Base-by-base conservation (phyloP, 2,888 invertebrate species). In the Sarcophaga variegata region DNA sequence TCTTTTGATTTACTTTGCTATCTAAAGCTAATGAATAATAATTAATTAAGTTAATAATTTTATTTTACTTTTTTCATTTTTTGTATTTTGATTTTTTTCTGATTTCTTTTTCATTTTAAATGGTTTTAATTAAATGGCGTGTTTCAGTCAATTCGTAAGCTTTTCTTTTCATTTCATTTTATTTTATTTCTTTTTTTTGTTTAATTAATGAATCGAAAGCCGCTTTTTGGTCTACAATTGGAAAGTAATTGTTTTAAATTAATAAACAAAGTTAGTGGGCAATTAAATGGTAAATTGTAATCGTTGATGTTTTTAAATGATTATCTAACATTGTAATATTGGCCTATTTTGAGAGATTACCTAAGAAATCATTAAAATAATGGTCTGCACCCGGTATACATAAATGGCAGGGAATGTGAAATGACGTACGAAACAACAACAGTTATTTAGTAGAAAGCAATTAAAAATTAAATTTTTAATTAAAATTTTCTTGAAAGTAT, bases 61-160 rank as follows among this genome's bases (percentile, higher is more conserved):
- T n/a, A 17, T 22, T 37, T 37, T 5, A 27, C 37, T 67, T 67
- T 17, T 64, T 54, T 37, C 45, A 37, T 66, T 67, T 22, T 27
- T 37, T 72, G 12, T 20, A 59, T 63, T 4, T 49, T 22, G 63
- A 25, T 37, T 37, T 37, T 6, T 6, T 37, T 37, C 1, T 37
- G 37, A 62, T 60, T 54, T 54, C 14, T 49, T 70, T 17, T 59
- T 59, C 27, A 45, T 62, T 20, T 47, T 54, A 17, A 45, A 64
- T 59, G 25, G 4, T 59, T 64, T 14, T 20, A 64, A 71, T 59
- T 69, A 27, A 82, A 77, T 77, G 64, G 70, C 82, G 76, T 82
- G 76, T 82, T 76, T 59, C 0, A 0, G 11, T 49, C 4, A 49
- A 49, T 37, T 37, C 37, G 37, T 37, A 37, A 8, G 8, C 2